These are phyloP conservation scores for Drosophila hamatofila DNA, from an alignment of 2,888 invertebrate species.

Conservation along the genomic window DNA sequence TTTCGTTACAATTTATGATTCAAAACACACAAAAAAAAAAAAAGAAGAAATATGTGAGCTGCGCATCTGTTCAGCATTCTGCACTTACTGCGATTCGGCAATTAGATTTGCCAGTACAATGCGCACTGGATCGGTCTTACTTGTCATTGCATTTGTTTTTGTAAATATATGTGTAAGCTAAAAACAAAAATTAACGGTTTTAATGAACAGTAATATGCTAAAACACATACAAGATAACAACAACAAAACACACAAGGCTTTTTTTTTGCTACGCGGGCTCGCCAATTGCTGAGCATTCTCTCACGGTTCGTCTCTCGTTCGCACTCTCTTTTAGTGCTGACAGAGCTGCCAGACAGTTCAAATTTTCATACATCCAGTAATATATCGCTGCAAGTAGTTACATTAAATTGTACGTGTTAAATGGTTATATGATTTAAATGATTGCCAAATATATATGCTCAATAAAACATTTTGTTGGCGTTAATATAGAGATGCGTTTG, in stretches of 20 bases:
- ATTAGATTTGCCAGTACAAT: conserved; percentile 74
- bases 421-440: not conserved
- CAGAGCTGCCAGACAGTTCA: conserved; percentile 32
- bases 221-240: conserved; percentile 32
- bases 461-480: not conserved
- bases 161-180: conserved; percentile 6
- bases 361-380: not conserved
- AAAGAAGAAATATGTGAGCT: not conserved
- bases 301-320: not conserved
- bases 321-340: not conserved
- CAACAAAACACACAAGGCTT: conserved; percentile 8
- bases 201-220: conserved; percentile 32
- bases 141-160: conserved; percentile 44
- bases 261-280: conserved; percentile 26
- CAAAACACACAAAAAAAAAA: not conserved
- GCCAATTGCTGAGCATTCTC: conserved; percentile 30
- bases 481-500: not conserved
- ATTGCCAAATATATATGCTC: not conserved
- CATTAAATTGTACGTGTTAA: not conserved
- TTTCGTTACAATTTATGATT: conserved; percentile 2
- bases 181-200: conserved; percentile 41
- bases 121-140: conserved; percentile 73
- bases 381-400: not conserved
- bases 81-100: conserved; percentile 78
- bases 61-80: conserved; percentile 55